Percentiles rank a stretch among this genome's conserved stretches.
phyloP scores from a whole-genome alignment of 2,888 invertebrate genomes.

The Nesidiocoris tenuis region DNA sequence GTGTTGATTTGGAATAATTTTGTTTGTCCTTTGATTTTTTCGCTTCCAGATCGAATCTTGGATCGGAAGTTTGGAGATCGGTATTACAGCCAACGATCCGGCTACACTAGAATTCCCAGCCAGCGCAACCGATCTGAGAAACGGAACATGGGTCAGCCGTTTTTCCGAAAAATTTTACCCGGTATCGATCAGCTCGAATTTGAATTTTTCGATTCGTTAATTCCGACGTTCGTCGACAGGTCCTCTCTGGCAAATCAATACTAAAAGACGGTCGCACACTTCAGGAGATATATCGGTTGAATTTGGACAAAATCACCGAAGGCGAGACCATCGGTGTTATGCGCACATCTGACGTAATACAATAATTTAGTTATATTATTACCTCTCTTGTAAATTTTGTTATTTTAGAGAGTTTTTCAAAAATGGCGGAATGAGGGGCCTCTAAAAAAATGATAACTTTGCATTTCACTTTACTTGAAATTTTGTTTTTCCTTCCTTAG shows the following conservation, averaged over 20 bases:
- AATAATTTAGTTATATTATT: neutral
- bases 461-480: too few species aligned
- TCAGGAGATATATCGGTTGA: slow-evolving; percentile 79
- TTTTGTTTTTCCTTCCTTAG: too few species aligned
- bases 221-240: too few species aligned
- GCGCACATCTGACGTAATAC: slow-evolving; percentile 69
- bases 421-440: too few species aligned
- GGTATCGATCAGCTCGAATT: too few species aligned
- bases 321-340: slow-evolving; percentile 83
- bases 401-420: too few species aligned
- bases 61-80: slow-evolving; percentile 75
- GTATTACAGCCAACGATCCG: slow-evolving; percentile 70
- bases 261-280: slow-evolving; percentile 77
- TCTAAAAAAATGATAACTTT: neutral
- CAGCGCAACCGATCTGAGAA: slow-evolving; percentile 74
- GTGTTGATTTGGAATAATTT: too few species aligned
- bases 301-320: slow-evolving; percentile 78
- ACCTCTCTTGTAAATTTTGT: too few species aligned
- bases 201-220: too few species aligned
- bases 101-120: slow-evolving; percentile 68
- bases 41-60: slow-evolving; percentile 69
- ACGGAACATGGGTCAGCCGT: slow-evolving; percentile 75
- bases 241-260: slow-evolving; percentile 84
- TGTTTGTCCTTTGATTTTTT: too few species aligned
- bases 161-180: too few species aligned